Base-by-base conservation (phyloP, 2,888 invertebrate species). In the Cryptus armator region DNA sequence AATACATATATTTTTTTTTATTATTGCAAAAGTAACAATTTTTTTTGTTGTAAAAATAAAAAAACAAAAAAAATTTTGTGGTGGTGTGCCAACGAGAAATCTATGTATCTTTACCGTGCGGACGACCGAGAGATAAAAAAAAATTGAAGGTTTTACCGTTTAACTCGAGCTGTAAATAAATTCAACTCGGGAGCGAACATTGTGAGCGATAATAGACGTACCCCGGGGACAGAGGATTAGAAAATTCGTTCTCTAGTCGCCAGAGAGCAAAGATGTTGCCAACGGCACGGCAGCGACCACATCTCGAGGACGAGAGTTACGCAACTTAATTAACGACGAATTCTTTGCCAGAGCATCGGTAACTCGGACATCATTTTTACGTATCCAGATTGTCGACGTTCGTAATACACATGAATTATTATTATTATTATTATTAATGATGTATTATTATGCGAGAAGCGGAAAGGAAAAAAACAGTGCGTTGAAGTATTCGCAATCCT, bases 401-500 rank as follows among this genome's bases (percentile, higher is more conserved):
- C 66, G 62, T 75, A 16, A 62, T 44, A 16, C 43, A 9, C 51
- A 44, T 24, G 24, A 24, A 24, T 3, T 24, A 24, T 64, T 43
- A 59, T 62, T 59, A 59, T 64, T 16, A 48, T 71, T 46, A 71
- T 37, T 37, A 37, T 7, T 37, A 37, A 62, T 59, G 46, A 29
- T 43, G 46, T 68, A 46, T 48, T 46, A 29, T 37, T 68, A 24
- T n/a, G 29, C 48, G 24, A 48, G 66, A 19, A 66, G 24, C 29
- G 14, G 29, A 68, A 51, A 16, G 51, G 51, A 51, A 16, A 44
- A 16, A 37, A 56, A 74, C 6, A 53, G 9, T 53, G 56, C 37
- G 24, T 24, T 24, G 7, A 37, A 37, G 37, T 5, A 37, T 37
- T 37, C 37, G 37, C 37, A 37, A 37, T 37, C 46, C 68, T 46